Evolutionary conservation across 2,113 vertebrate species (phyloP).

Genomic region (Ophthalmolycus amberensis): DNA sequence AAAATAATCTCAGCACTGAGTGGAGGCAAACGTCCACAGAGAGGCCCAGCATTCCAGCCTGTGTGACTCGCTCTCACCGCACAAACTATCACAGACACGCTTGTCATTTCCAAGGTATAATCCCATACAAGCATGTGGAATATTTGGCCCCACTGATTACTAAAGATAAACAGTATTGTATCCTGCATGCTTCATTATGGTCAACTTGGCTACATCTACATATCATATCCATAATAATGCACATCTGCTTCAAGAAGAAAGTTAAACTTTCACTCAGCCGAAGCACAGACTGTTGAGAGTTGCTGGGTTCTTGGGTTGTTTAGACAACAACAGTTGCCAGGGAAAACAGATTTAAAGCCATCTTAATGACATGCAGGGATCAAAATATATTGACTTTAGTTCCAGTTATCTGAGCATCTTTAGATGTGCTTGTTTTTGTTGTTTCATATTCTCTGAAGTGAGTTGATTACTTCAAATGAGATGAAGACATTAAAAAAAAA

Average conservation of each 20-base stretch:
- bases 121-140: conserved; percentile 38
- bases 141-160: background rate
- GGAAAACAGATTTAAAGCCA: conserved; percentile 24
- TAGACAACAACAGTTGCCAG: conserved; percentile 14
- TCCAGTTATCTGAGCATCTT: conserved; percentile 19
- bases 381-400: conserved; percentile 15
- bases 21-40: conserved; percentile 59
- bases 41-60: conserved; percentile 74
- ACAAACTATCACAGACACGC: conserved; percentile 39
- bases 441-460: conserved; percentile 6
- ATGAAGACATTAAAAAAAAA: background rate
- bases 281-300: background rate
- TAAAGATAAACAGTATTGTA: conserved; percentile 12
- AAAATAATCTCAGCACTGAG: conserved; percentile 39
- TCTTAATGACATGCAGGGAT: conserved; percentile 12
- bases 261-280: background rate
- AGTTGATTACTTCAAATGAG: background rate
- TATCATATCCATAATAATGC: conserved; percentile 1
- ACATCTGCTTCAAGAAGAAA: background rate
- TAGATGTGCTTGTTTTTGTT: background rate
- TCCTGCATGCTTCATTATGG: background rate
- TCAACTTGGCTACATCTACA: background rate
- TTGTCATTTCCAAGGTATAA: conserved; percentile 59
- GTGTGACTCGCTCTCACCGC: conserved; percentile 57
- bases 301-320: background rate